Conservation (phyloP, 2,888 invertebrate species). For the Biston betularia region DNA sequence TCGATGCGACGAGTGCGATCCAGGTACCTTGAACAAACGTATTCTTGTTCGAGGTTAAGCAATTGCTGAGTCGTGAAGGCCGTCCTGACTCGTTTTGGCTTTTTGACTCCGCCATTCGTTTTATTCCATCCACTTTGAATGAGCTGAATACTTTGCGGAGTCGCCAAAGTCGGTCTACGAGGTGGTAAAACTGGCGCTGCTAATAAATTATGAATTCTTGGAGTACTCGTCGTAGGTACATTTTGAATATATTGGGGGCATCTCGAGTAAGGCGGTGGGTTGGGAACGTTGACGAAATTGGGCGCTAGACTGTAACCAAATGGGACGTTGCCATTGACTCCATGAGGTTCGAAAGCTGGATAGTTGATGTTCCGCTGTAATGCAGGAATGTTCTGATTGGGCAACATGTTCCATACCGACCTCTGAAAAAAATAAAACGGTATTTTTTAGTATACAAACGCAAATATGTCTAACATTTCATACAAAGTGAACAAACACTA, state of each 20-base stretch:
- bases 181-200: conserved; percentile 36
- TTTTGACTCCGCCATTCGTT: conserved; percentile 54
- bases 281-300: conserved; percentile 41
- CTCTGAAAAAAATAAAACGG: conserved; percentile 49
- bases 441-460: background rate
- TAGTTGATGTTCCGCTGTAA: conserved; percentile 3
- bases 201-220: conserved; percentile 31
- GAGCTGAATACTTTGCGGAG: conserved; percentile 42
- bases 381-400: conserved; percentile 32
- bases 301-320: conserved; percentile 29
- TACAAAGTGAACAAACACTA: too few species aligned
- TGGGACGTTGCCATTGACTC: conserved; percentile 6
- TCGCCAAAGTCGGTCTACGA: conserved; percentile 30
- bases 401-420: conserved; percentile 48
- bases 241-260: conserved; percentile 26
- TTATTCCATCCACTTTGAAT: conserved; percentile 51
- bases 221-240: conserved; percentile 36
- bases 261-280: conserved; percentile 21
- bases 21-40: conserved; percentile 88
- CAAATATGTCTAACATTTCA: background rate
- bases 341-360: conserved; percentile 7
- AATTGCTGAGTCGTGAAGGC: conserved; percentile 92
- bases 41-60: conserved; percentile 91
- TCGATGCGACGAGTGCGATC: conserved; percentile 90
- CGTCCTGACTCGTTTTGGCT: conserved; percentile 89